Evolutionary conservation across 1,140 invertebrate genomes (phyloP).

Genomic region (Cydia pomonella): DNA sequence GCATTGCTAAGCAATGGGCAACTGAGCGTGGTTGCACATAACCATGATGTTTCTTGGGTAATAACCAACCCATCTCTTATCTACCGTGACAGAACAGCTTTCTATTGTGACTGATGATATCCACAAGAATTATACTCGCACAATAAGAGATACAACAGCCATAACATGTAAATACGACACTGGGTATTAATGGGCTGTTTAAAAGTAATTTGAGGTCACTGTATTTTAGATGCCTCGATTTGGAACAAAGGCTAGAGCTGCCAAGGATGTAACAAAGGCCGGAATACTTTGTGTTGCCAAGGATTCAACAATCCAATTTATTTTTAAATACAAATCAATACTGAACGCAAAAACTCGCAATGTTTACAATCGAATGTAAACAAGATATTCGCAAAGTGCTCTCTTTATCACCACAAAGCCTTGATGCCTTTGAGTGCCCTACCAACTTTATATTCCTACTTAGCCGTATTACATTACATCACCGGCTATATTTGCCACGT

Average conservation of each 20-base stretch:
- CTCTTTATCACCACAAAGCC: not conserved
- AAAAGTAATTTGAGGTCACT: conserved; percentile 4
- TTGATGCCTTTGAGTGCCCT: not conserved
- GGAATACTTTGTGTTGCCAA: not conserved
- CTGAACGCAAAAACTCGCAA: not conserved
- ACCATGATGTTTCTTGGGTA: conserved; percentile 5
- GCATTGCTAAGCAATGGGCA: conserved; percentile 9
- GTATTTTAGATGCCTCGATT: conserved; percentile 4
- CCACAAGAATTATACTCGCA: not conserved
- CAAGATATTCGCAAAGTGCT: not conserved
- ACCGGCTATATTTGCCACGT: conserved; percentile 18
- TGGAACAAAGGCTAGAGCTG: not conserved
- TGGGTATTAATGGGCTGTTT: not conserved
- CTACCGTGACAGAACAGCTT: conserved; percentile 8
- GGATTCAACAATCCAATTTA: not conserved
- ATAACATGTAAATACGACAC: not conserved
- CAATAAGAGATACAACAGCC: not conserved
- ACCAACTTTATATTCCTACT: conserved; percentile 1
- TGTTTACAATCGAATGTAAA: not conserved
- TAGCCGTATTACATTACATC: conserved; percentile 16
- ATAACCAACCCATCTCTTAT: conserved; percentile 4
- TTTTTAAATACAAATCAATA: not conserved
- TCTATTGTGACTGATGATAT: not conserved
- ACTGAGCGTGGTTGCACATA: conserved; percentile 8
- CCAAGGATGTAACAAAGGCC: conserved; percentile 16